A percentile compares a stretch with the other conserved stretches of the same genome.
phyloP scores from a whole-genome alignment of 2,888 invertebrate species.

The Ellobium chinense region DNA sequence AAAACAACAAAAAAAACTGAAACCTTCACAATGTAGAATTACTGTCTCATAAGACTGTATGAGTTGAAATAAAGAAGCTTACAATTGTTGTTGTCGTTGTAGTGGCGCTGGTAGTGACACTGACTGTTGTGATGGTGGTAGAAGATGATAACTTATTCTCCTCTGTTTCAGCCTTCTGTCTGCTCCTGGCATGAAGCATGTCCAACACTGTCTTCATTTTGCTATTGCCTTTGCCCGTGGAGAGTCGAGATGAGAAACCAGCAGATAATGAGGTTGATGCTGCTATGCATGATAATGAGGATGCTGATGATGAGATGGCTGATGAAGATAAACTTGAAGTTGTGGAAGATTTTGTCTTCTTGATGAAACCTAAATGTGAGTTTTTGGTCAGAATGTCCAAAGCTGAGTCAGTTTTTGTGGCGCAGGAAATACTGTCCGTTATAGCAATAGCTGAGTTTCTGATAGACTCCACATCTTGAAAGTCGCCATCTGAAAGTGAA shows the following conservation, averaged over 20 bases:
- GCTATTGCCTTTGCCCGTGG: slow-evolving; percentile 2
- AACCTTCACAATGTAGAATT: no score
- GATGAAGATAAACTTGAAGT: not conserved
- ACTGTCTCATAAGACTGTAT: no score
- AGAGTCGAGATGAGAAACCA: not conserved
- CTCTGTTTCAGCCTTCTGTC: slow-evolving; percentile 37
- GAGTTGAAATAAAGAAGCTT: slow-evolving; percentile 15
- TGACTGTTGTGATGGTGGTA: not conserved
- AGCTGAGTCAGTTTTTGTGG: slow-evolving; percentile 45
- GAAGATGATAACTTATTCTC: slow-evolving; percentile 1
- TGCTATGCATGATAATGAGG: not conserved
- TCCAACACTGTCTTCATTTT: slow-evolving; percentile 45
- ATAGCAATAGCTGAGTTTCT: not conserved
- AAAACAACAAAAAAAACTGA: not conserved
- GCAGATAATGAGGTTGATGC: not conserved
- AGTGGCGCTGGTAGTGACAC: slow-evolving; percentile 15
- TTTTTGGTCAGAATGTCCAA: slow-evolving; percentile 58
- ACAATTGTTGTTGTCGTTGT: slow-evolving; percentile 45
- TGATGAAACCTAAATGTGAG: slow-evolving; percentile 50
- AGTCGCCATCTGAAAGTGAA: slow-evolving; percentile 32
- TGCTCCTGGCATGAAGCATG: slow-evolving; percentile 42
- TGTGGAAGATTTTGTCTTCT: slow-evolving; percentile 13
- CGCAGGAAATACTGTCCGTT: not conserved
- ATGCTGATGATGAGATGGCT: not conserved
- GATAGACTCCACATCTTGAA: not conserved